Evolutionary conservation across 2,797 vertebrate species (phyloP).

Genomic region (Odontamblyopus rebecca): DNA sequence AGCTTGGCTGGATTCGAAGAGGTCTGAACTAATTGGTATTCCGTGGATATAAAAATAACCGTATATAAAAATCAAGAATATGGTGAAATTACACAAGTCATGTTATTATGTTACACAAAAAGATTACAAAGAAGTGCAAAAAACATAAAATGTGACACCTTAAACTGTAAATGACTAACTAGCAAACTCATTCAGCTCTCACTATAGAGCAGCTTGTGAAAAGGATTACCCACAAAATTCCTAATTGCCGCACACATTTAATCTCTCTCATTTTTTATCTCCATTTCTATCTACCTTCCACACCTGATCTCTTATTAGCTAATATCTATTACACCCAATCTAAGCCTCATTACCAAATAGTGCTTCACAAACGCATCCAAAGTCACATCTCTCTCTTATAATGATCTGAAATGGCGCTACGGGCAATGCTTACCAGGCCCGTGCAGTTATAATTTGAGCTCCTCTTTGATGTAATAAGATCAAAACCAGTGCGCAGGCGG

Average conservation of each 20-base stretch:
- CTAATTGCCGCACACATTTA: not conserved
- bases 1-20: too few species aligned
- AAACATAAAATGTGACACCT: too few species aligned
- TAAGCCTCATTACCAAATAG: slow-evolving; percentile 24
- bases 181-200: not conserved
- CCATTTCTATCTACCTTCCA: slow-evolving; percentile 4
- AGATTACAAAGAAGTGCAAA: too few species aligned
- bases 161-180: too few species aligned
- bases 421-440: slow-evolving; percentile 38
- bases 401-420: slow-evolving; percentile 58
- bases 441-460: slow-evolving; percentile 46
- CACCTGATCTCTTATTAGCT: not conserved
- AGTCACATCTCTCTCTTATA: slow-evolving; percentile 47
- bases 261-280: slow-evolving; percentile 15
- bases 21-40: too few species aligned
- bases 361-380: slow-evolving; percentile 37
- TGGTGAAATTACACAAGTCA: too few species aligned
- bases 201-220: not conserved
- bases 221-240: not conserved
- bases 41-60: too few species aligned
- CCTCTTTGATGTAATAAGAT: slow-evolving; percentile 65
- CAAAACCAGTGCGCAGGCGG: slow-evolving; percentile 48
- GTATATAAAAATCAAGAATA: too few species aligned
- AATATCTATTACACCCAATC: slow-evolving; percentile 20
- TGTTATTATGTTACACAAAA: too few species aligned